These are phyloP conservation scores for Prunella himalayana DNA, from an alignment of 2,113 vertebrate genomes.

Conservation along the genomic window DNA sequence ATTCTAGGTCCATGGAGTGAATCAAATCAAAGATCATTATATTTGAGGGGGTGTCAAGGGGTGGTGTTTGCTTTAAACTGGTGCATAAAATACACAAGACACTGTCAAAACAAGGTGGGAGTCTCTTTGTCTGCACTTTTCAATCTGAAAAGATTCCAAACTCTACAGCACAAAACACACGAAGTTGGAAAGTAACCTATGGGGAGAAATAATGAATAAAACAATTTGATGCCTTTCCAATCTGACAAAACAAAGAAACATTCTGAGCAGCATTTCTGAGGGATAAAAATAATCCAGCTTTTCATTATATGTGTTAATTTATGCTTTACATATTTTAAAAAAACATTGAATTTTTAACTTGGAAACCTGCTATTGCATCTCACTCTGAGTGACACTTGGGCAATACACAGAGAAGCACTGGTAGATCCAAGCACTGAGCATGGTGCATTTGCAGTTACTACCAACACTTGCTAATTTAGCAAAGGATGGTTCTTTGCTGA, in stretches of 20 bases:
- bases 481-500: neutral
- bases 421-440: neutral
- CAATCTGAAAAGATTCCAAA: constrained; percentile 2
- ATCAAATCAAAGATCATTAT: neutral
- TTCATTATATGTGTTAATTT: constrained; percentile 24
- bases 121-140: neutral
- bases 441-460: neutral
- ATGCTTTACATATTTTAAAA: constrained; percentile 1
- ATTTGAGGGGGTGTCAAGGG: neutral
- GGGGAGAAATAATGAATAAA: constrained; percentile 46
- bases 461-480: neutral
- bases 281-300: constrained; percentile 3
- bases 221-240: constrained; percentile 32
- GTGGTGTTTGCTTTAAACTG: neutral
- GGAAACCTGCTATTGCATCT: neutral
- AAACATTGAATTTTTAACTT: neutral
- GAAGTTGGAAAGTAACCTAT: neutral
- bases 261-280: neutral
- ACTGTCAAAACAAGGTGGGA: neutral
- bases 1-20: neutral
- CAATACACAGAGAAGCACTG: neutral
- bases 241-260: constrained; percentile 37
- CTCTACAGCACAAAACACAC: neutral
- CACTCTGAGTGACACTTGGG: neutral
- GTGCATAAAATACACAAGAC: neutral